Percentiles rank a stretch among this genome's conserved stretches.
These are phyloP conservation scores for Gymnosoma rotundatum DNA, from an alignment of 2,888 invertebrate species.

Conservation along the genomic window DNA sequence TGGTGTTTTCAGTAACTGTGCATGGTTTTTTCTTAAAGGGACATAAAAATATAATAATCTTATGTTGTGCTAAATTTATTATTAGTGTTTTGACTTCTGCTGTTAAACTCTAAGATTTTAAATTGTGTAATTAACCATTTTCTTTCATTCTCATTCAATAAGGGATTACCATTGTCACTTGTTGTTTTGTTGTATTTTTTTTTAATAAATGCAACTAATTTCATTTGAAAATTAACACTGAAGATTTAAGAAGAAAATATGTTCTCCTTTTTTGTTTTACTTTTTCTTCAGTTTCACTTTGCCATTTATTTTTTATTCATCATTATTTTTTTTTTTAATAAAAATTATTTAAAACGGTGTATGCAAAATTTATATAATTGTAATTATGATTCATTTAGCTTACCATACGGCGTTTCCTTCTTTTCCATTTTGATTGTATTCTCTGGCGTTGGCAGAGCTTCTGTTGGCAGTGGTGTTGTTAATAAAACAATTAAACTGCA, in stretches of 20 bases:
- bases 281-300: constrained; percentile 3
- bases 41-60: not conserved
- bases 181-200: constrained; percentile 18
- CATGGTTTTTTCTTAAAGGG: not conserved
- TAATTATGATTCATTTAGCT: constrained; percentile 80
- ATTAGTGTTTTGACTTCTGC: too few species aligned
- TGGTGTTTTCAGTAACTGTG: too few species aligned
- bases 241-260: constrained; percentile 6
- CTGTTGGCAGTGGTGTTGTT: constrained; percentile 84
- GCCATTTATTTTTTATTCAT: constrained; percentile 38
- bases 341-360: constrained; percentile 35
- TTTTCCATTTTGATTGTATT: constrained; percentile 88
- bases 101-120: too few species aligned
- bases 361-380: constrained; percentile 44
- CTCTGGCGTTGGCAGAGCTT: constrained; percentile 84
- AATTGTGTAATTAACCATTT: not conserved
- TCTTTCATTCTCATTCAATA: constrained; percentile 28
- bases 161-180: constrained; percentile 75
- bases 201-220: constrained; percentile 27
- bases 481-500: constrained; percentile 90
- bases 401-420: constrained; percentile 97
- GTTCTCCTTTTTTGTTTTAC: constrained; percentile 20
- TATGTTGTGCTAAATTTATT: not conserved
- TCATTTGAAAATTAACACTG: constrained; percentile 21
- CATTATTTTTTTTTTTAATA: constrained; percentile 16